Evolutionary conservation across 2,797 vertebrate genomes (phyloP).

Genomic region (Chlorospingus semifuscus): DNA sequence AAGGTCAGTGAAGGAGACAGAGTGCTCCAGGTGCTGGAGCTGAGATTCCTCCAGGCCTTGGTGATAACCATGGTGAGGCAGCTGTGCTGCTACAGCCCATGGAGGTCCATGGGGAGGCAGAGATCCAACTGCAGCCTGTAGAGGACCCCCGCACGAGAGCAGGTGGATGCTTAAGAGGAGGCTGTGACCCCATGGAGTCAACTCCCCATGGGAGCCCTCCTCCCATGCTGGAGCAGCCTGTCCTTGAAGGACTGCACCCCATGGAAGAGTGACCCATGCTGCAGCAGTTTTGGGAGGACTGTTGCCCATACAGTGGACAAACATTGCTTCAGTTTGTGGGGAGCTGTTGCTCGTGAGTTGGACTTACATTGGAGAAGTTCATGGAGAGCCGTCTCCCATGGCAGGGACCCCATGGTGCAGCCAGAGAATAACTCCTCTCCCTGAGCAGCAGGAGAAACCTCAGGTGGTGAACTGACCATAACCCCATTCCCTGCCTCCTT

Average conservation of each 20-base stretch:
- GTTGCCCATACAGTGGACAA: background rate
- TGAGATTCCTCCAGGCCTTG: rapidly evolving
- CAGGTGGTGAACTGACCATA: background rate
- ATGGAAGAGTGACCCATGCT: rapidly evolving
- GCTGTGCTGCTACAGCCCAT: background rate
- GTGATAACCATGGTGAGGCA: background rate
- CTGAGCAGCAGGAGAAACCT: background rate
- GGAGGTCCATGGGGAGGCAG: background rate
- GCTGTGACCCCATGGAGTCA: background rate
- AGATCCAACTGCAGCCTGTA: background rate
- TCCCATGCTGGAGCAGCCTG: background rate
- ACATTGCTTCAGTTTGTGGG: rapidly evolving
- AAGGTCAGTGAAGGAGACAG: background rate
- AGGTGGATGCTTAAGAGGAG: background rate
- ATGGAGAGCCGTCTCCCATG: background rate
- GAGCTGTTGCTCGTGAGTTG: background rate
- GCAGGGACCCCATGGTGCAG: background rate
- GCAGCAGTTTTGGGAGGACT: background rate
- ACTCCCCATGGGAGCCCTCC: too few species aligned
- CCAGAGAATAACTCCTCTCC: background rate
- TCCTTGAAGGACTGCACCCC: background rate
- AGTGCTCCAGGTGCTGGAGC: background rate
- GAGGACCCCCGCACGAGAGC: rapidly evolving
- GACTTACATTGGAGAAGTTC: background rate
- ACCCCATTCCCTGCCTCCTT: background rate